These are phyloP conservation scores for Piprites chloris DNA, from an alignment of 2,113 vertebrate species.

Conservation along the genomic window DNA sequence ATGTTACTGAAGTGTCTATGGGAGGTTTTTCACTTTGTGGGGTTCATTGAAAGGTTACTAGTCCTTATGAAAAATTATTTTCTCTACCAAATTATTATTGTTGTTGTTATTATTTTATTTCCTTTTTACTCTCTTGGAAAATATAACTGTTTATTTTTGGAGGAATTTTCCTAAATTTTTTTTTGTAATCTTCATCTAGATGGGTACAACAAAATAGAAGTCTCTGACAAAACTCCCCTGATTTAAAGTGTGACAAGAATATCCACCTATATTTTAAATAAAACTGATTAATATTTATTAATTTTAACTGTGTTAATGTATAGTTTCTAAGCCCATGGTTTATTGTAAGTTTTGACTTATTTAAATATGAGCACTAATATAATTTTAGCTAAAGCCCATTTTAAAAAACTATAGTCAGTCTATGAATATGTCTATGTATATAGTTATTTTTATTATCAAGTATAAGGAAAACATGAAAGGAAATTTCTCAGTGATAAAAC, in stretches of 20 bases:
- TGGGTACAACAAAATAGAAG: background rate
- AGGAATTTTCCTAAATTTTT: background rate
- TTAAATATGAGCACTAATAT: background rate
- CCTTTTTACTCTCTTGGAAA: background rate
- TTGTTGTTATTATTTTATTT: background rate
- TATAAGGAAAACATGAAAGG: background rate
- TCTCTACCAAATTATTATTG: background rate
- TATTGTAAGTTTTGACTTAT: background rate
- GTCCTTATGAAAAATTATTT: background rate
- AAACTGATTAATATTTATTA: background rate
- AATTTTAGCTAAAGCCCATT: background rate
- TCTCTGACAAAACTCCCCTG: background rate
- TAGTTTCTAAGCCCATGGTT: background rate
- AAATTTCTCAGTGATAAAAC: background rate
- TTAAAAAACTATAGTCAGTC: background rate
- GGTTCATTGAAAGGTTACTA: background rate
- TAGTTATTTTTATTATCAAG: background rate
- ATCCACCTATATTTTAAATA: background rate
- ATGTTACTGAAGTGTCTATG: background rate
- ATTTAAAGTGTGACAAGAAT: rapidly evolving
- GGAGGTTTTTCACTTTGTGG: background rate
- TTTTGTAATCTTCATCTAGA: background rate
- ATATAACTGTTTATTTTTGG: background rate
- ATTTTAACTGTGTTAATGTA: background rate
- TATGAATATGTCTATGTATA: background rate